phyloP scores from a whole-genome alignment of 2,113 vertebrate species.

The Physeter macrocephalus region DNA sequence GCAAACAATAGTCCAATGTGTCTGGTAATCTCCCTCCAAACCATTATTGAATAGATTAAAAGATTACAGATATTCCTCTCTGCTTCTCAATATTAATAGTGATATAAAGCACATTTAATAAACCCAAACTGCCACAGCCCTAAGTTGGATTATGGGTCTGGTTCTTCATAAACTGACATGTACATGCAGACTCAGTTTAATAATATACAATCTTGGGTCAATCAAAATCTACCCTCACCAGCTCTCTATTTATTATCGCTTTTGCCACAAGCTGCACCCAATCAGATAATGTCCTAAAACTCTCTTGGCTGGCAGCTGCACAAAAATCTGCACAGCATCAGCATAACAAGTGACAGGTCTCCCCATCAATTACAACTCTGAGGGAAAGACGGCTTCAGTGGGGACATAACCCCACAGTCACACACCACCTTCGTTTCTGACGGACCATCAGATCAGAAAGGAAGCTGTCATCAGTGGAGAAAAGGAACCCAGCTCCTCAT shows the following conservation, averaged over 20 bases:
- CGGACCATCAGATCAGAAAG: constrained; percentile 63
- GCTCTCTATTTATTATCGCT: constrained; percentile 45
- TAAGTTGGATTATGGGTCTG: constrained; percentile 39
- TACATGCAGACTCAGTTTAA: constrained; percentile 48
- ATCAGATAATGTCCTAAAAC: constrained; percentile 53
- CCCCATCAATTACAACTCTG: constrained; percentile 41
- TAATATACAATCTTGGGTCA: constrained; percentile 59
- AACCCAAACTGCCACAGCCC: constrained; percentile 43
- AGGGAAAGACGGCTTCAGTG: constrained; percentile 36
- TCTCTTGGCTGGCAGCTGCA: constrained; percentile 50
- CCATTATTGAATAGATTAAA: constrained; percentile 78
- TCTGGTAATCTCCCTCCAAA: constrained; percentile 70
- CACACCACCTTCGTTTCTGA: constrained; percentile 61
- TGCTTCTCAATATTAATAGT: constrained; percentile 63
- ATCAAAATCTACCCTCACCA: constrained; percentile 62
- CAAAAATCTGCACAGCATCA: constrained; percentile 48
- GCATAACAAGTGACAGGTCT: constrained; percentile 54
- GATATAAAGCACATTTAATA: constrained; percentile 71
- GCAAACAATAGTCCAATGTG: constrained; percentile 75
- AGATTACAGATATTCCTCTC: constrained; percentile 56
- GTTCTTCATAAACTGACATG: constrained; percentile 38
- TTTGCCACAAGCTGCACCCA: constrained; percentile 56
- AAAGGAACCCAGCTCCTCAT: constrained; percentile 68
- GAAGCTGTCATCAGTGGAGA: constrained; percentile 41
- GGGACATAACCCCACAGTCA: constrained; percentile 58